Percentiles rank a stretch among this genome's conserved stretches.
These are phyloP conservation scores for Acanthosepion lycidas DNA, from an alignment of 2,888 invertebrate genomes.

Conservation along the genomic window DNA sequence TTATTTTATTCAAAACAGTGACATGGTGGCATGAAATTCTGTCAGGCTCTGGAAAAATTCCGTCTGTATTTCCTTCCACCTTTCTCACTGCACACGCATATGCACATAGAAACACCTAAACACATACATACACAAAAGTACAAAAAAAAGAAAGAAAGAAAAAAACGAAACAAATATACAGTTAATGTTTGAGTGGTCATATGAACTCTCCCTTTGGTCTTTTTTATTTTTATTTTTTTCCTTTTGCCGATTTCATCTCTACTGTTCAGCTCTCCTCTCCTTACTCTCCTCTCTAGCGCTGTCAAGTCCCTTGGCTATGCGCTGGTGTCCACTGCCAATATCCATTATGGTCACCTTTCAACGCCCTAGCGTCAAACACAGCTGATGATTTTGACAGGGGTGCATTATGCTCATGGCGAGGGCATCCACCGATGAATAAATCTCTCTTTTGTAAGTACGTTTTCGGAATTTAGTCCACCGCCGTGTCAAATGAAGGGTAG, in stretches of 20 bases:
- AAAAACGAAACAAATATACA: background rate
- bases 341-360: conserved; percentile 3
- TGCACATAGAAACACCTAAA: background rate
- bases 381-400: conserved; percentile 33
- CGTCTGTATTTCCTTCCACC: background rate
- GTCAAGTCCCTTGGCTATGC: background rate
- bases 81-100: background rate
- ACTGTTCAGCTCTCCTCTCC: background rate
- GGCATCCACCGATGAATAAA: conserved; percentile 21
- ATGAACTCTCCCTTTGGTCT: background rate
- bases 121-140: background rate
- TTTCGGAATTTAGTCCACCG: background rate
- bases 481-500: background rate
- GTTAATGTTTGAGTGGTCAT: conserved; percentile 33
- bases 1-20: background rate
- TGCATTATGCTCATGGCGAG: background rate
- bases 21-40: background rate
- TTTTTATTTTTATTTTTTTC: background rate
- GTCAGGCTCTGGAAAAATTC: background rate
- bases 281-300: background rate
- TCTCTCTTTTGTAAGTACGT: background rate
- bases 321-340: background rate
- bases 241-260: background rate
- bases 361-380: background rate
- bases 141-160: too few relatives aligned